Percentiles rank a stretch among this genome's conserved stretches.
These are phyloP conservation scores for Cheirogaleus major DNA, from an alignment of 2,797 vertebrate species.

Conservation along the genomic window DNA sequence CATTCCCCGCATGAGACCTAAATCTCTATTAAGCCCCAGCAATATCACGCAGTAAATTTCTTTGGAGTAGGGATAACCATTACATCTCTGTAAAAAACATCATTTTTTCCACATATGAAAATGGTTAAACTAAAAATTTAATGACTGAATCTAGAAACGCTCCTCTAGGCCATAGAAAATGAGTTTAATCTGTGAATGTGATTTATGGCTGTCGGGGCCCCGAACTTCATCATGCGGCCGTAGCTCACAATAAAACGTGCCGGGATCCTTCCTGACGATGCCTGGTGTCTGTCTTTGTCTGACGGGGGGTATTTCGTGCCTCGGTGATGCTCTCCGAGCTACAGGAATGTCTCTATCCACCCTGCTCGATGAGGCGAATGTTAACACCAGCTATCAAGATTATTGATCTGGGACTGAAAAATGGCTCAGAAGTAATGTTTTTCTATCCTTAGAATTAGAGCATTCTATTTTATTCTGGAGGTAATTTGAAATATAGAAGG, in stretches of 20 bases:
- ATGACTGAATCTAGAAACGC: conserved; percentile 80
- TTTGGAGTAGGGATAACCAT: conserved; percentile 74
- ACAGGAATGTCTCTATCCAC: background rate
- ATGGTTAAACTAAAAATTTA: conserved; percentile 83
- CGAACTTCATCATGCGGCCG: conserved; percentile 56
- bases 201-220: conserved; percentile 77
- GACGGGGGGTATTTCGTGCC: conserved; percentile 25
- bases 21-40: conserved; percentile 75
- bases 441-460: conserved; percentile 26
- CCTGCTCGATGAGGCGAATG: conserved; percentile 3
- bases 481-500: conserved; percentile 42
- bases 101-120: conserved; percentile 82
- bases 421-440: conserved; percentile 54
- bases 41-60: conserved; percentile 75
- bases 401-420: conserved; percentile 47
- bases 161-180: conserved; percentile 84
- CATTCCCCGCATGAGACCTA: conserved; percentile 65
- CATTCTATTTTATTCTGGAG: conserved; percentile 42
- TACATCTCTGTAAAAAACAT: conserved; percentile 72
- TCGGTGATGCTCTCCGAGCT: conserved; percentile 13
- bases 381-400: background rate
- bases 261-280: conserved; percentile 43
- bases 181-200: conserved; percentile 83
- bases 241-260: conserved; percentile 50
- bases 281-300: conserved; percentile 39